Conservation (phyloP, 1,140 invertebrate species). For the Idris sp. region DNA sequence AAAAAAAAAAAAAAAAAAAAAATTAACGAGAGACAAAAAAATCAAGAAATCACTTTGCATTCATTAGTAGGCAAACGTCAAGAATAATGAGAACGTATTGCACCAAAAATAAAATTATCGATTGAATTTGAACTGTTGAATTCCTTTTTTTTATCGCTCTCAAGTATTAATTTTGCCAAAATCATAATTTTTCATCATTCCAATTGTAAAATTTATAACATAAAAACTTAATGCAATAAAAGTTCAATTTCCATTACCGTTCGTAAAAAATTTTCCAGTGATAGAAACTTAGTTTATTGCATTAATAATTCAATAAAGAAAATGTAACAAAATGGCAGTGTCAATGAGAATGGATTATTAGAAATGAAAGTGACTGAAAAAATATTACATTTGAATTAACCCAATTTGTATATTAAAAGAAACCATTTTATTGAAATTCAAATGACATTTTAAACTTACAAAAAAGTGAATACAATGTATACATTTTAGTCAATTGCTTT, state of each 20-base stretch:
- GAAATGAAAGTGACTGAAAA: not conserved
- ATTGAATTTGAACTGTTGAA: too few relatives aligned
- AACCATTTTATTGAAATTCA: too few relatives aligned
- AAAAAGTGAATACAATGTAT: too few relatives aligned
- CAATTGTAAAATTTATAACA: too few relatives aligned
- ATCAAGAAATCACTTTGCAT: constrained; percentile 7
- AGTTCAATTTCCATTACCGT: too few relatives aligned
- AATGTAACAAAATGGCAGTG: constrained; percentile 25
- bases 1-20: too few relatives aligned
- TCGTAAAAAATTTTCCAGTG: constrained; percentile 2
- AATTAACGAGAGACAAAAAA: constrained; percentile 15
- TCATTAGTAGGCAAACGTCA: constrained; percentile 21
- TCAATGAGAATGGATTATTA: constrained; percentile 20
- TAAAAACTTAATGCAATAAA: too few relatives aligned
- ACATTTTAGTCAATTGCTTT: constrained; percentile 3
- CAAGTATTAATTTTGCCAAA: too few relatives aligned
- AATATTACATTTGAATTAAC: constrained; percentile 9
- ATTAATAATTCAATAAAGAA: constrained; percentile 21
- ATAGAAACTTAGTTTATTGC: constrained; percentile 3
- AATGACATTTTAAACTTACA: too few relatives aligned
- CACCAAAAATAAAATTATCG: too few relatives aligned
- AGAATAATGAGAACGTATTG: constrained; percentile 14
- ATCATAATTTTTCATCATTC: too few relatives aligned
- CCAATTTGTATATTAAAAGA: not conserved
- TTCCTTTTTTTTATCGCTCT: too few relatives aligned